phyloP scores from a whole-genome alignment of 2,888 invertebrate genomes.

The Scotopteryx bipunctaria region DNA sequence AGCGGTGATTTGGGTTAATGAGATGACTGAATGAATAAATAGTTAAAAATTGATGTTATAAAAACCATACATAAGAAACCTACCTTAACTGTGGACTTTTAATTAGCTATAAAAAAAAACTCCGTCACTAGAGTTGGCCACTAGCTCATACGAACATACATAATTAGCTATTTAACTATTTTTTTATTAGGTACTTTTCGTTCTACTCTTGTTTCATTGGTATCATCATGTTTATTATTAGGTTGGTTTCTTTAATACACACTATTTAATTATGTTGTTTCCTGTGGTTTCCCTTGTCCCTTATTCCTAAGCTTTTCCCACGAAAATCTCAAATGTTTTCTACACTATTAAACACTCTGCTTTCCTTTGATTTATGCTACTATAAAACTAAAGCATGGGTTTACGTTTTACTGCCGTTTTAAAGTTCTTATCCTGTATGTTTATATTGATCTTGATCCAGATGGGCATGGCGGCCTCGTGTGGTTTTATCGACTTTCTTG shows the following conservation, averaged over 20 bases:
- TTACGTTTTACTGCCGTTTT: conserved; percentile 32
- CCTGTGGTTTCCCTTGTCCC: conserved; percentile 10
- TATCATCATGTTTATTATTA: not conserved
- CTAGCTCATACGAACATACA: too few relatives aligned
- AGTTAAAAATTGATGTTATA: too few relatives aligned
- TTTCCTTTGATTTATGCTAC: conserved; percentile 34
- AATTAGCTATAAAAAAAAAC: too few relatives aligned
- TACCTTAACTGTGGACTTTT: too few relatives aligned
- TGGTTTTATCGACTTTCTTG: too few relatives aligned
- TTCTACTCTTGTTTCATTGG: not conserved
- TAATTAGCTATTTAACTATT: too few relatives aligned
- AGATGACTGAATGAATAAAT: too few relatives aligned
- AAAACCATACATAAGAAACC: too few relatives aligned
- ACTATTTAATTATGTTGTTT: not conserved
- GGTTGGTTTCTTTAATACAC: not conserved
- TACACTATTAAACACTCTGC: conserved; percentile 13
- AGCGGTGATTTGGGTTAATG: too few relatives aligned
- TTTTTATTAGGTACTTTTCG: too few relatives aligned
- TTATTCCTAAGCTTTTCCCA: too few relatives aligned
- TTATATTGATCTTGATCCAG: conserved; percentile 21
- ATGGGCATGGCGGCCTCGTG: not conserved
- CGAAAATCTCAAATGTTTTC: not conserved
- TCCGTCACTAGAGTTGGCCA: too few relatives aligned
- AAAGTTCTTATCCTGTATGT: conserved; percentile 29
- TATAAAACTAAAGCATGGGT: conserved; percentile 34